Evolutionary conservation across 2,797 vertebrate genomes (phyloP).

Genomic region (Thripadectes ignobilis): DNA sequence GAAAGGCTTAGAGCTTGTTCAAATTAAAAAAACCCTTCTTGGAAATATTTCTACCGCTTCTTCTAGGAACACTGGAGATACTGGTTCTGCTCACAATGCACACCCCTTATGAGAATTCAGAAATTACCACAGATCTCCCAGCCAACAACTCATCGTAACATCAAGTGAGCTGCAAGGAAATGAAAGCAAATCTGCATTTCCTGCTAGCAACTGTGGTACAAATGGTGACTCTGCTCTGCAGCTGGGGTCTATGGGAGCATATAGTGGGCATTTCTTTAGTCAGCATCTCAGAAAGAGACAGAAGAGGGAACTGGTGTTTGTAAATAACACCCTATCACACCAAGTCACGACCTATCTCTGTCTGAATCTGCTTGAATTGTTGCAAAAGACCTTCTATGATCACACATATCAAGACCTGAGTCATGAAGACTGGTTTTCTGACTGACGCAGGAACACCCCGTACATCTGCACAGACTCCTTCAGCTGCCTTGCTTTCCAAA

Average conservation of each 20-base stretch:
- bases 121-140: background rate
- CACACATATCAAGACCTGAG: background rate
- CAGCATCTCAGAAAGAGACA: background rate
- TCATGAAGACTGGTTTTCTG: background rate
- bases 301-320: background rate
- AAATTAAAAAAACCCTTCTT: background rate
- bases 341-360: background rate
- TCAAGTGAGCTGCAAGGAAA: background rate
- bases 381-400: background rate
- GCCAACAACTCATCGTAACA: background rate
- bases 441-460: background rate
- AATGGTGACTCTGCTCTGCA: background rate
- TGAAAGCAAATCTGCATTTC: background rate
- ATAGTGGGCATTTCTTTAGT: background rate
- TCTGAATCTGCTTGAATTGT: background rate
- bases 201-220: background rate
- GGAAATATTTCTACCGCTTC: background rate
- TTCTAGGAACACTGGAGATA: background rate
- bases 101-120: background rate
- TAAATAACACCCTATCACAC: background rate
- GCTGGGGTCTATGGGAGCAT: background rate
- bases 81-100: background rate
- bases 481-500: background rate
- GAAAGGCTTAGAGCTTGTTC: background rate
- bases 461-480: background rate